Conservation (phyloP, 2,888 invertebrate genomes). For the Falcaria lacertinaria region DNA sequence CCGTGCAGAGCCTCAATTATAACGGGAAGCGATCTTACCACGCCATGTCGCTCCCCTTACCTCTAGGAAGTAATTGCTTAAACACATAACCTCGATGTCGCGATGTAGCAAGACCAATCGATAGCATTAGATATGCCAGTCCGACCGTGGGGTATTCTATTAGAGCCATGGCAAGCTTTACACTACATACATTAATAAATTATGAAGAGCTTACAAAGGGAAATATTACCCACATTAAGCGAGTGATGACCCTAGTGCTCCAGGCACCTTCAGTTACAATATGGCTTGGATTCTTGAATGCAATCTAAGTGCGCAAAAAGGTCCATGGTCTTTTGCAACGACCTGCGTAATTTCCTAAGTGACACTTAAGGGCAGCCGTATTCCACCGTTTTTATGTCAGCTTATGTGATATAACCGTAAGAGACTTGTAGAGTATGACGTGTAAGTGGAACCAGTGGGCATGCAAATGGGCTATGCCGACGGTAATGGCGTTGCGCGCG, state of each 20-base stretch:
- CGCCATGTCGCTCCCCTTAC: slow-evolving; percentile 36
- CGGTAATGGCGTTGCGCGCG: slow-evolving; percentile 26
- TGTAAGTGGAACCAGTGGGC: slow-evolving; percentile 21
- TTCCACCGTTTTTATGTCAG: slow-evolving; percentile 13
- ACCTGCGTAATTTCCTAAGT: background rate
- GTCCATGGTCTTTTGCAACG: too few species aligned
- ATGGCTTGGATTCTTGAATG: too few species aligned
- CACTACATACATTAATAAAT: slow-evolving; percentile 2
- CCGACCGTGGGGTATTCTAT: slow-evolving; percentile 44
- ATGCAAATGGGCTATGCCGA: slow-evolving; percentile 38
- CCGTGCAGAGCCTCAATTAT: slow-evolving; percentile 56
- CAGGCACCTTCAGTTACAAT: too few species aligned
- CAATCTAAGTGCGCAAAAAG: too few species aligned
- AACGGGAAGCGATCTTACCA: slow-evolving; percentile 57
- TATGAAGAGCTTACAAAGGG: too few species aligned
- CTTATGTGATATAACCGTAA: slow-evolving; percentile 24
- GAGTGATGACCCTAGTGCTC: too few species aligned
- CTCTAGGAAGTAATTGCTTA: slow-evolving; percentile 61
- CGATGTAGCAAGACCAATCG: slow-evolving; percentile 41
- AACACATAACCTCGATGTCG: slow-evolving; percentile 59
- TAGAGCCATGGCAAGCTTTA: slow-evolving; percentile 43
- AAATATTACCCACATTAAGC: too few species aligned
- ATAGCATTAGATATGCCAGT: too few species aligned
- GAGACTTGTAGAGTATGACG: slow-evolving; percentile 17
- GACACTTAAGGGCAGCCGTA: slow-evolving; percentile 6